Evolutionary conservation across 2,113 vertebrate species (phyloP), one percentile per base, ranked within the genome.

Genomic region (Neodon shergylaensis): DNA sequence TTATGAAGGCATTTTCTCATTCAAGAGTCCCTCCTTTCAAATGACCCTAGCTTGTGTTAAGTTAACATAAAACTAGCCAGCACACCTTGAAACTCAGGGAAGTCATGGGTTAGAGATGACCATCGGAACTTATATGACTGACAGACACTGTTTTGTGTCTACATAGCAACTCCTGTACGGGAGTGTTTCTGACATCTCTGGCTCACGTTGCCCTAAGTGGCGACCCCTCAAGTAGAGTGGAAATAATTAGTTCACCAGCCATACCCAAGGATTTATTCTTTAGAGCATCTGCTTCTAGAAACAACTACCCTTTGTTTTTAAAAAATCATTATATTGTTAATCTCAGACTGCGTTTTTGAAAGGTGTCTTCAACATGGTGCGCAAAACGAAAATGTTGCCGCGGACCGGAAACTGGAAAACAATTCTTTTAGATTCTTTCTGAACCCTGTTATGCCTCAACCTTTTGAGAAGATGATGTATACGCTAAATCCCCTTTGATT

Each of bases 281-380:
- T 77, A 42, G 72, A 94, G 92, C 58, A 77, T 14, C 84, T 28
- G 10, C 84, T 85, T 79, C 54, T n/a, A 93, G 96, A 96, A 96
- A 98, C 93, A 97, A 96, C 84, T 73, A 79, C 58, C 86, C 82
- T 96, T 96, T 97, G 94, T 36, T 96, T 93, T 96, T 79, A 74
- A 24, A 42, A 94, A 95, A 87, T 92, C 94, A 72, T 54, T 36
- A 73, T 63, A 92, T 90, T 95, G 89, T 95, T 92, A 68, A 94
- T 92, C 90, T 96, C 90, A 86, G 91, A 78, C 31, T 49, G 68
- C 91, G 36, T 65, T 88, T 92, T 74, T 96, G 92, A 97, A 98
- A 96, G 90, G 90, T 54, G 87, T 68, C 76, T 70, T 85, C 61
- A 77, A 42, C 7, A 47, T 49, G 44, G 49, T 3, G 28, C 76